Percentiles rank a stretch among this genome's conserved stretches.
Conservation (phyloP, 2,888 invertebrate genomes). For the Slavum lentiscoides region DNA sequence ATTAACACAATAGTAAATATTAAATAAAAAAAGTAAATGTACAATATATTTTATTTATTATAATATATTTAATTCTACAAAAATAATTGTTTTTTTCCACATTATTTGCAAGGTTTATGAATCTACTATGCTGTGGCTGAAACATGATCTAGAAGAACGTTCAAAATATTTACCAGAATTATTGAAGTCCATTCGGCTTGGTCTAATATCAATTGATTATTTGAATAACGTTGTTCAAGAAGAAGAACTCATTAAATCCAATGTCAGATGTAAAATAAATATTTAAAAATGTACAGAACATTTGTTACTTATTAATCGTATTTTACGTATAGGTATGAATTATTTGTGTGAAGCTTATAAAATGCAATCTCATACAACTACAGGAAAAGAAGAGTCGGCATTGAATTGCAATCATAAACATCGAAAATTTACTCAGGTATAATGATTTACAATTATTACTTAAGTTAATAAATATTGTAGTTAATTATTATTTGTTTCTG, state of each 20-base stretch:
- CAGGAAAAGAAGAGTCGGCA: background rate
- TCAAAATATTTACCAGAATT: background rate
- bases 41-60: background rate
- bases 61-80: background rate
- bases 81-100: background rate
- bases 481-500: background rate
- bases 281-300: background rate
- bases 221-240: background rate
- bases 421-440: background rate
- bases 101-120: conserved; percentile 3
- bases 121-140: background rate
- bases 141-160: background rate
- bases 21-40: background rate
- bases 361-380: background rate
- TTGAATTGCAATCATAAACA: background rate
- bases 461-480: background rate
- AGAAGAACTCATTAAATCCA: background rate
- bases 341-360: background rate
- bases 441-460: background rate
- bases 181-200: background rate
- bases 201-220: background rate
- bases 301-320: background rate
- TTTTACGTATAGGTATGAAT: background rate
- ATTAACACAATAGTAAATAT: background rate
- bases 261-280: background rate